Conservation (phyloP, 2,797 vertebrate species). For the Huso huso region DNA sequence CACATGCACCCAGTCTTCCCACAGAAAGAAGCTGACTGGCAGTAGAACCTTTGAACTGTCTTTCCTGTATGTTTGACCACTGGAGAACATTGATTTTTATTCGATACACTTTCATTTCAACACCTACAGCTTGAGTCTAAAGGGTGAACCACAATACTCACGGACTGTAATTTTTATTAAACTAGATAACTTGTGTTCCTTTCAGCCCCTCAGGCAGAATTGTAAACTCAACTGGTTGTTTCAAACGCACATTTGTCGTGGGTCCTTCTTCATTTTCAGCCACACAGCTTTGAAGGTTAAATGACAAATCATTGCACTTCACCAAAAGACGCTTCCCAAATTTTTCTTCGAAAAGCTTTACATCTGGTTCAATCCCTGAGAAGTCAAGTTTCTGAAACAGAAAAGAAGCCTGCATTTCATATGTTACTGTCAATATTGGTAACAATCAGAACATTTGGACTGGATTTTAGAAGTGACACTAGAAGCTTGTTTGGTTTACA, state of each 20-base stretch:
- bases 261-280: slow-evolving; percentile 89
- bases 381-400: slow-evolving; percentile 81
- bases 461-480: background rate
- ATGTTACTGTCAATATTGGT: slow-evolving; percentile 3
- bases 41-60: no score
- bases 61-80: no score
- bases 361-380: slow-evolving; percentile 77
- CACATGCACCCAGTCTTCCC: no score
- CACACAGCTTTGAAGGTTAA: slow-evolving; percentile 92
- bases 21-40: no score
- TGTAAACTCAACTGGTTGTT: slow-evolving; percentile 22
- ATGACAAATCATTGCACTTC: slow-evolving; percentile 83
- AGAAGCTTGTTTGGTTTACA: background rate
- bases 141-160: no score
- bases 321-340: slow-evolving; percentile 89
- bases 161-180: no score
- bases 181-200: no score
- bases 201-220: no score
- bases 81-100: no score
- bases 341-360: slow-evolving; percentile 91
- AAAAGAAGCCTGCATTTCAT: slow-evolving; percentile 12
- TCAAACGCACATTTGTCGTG: slow-evolving; percentile 77
- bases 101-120: no score
- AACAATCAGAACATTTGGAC: background rate
- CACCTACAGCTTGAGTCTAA: no score